These are phyloP conservation scores for Euspilapteryx auroguttella DNA, from an alignment of 2,888 invertebrate genomes.

Conservation along the genomic window DNA sequence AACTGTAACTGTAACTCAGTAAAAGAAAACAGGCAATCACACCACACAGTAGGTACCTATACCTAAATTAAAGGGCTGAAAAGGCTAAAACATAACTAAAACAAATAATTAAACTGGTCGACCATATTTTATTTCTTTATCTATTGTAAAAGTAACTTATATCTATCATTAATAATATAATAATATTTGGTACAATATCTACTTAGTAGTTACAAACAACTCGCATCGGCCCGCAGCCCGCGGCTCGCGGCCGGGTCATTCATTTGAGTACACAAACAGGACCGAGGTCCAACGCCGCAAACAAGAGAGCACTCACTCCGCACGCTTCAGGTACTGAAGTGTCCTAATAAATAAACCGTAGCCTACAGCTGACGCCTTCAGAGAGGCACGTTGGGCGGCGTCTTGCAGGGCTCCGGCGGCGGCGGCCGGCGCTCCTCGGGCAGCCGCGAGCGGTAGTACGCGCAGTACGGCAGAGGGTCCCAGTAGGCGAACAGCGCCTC, in stretches of 20 bases:
- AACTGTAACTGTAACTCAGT: too few relatives aligned
- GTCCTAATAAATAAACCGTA: conserved; percentile 35
- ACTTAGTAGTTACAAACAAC: conserved; percentile 54
- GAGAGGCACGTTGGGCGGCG: conserved; percentile 49
- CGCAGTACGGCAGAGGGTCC: conserved; percentile 86
- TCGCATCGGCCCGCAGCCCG: conserved; percentile 19
- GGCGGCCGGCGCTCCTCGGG: conserved; percentile 56
- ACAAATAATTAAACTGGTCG: too few relatives aligned
- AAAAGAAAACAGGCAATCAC: too few relatives aligned
- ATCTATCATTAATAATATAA: too few relatives aligned
- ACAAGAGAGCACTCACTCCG: conserved; percentile 31
- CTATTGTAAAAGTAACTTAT: too few relatives aligned
- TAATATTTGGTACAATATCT: conserved; percentile 32
- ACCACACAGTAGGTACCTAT: too few relatives aligned
- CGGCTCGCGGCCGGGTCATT: not conserved
- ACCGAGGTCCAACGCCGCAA: not conserved
- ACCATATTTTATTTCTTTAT: too few relatives aligned
- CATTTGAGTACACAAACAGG: too few relatives aligned
- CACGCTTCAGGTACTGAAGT: conserved; percentile 56
- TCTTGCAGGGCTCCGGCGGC: conserved; percentile 58
- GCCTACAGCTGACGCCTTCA: conserved; percentile 20
- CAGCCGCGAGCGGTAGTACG: conserved; percentile 79
- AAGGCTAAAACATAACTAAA: too few relatives aligned
- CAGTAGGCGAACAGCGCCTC: conserved; percentile 81
- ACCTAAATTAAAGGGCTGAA: too few relatives aligned